These are phyloP conservation scores for Notocelia uddmanniana DNA, from an alignment of 2,888 invertebrate genomes.

Conservation along the genomic window DNA sequence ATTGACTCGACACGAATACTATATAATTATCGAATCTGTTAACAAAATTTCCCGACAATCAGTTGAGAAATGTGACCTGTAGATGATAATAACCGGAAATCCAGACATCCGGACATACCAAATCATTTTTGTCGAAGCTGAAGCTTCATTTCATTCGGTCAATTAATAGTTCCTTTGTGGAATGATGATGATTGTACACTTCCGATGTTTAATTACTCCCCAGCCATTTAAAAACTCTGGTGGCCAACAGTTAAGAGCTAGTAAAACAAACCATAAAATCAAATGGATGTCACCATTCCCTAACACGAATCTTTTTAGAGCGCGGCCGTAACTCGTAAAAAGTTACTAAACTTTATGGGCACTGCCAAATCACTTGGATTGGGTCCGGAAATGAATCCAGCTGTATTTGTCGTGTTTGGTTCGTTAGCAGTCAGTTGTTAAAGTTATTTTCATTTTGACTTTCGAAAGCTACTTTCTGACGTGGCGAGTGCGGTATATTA, in stretches of 20 bases:
- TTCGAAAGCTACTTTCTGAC: neutral
- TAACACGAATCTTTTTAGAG: constrained; percentile 17
- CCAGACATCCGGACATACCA: too few relatives aligned
- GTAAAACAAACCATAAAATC: constrained; percentile 23
- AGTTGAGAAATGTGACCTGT: too few relatives aligned
- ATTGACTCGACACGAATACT: too few relatives aligned
- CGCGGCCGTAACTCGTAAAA: constrained; percentile 28
- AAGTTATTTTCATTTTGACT: neutral
- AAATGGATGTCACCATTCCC: constrained; percentile 22
- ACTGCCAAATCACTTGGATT: constrained; percentile 26
- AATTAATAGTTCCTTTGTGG: neutral
- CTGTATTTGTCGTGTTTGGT: constrained; percentile 7
- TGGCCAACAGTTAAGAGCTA: constrained; percentile 6
- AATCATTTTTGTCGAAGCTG: too few relatives aligned
- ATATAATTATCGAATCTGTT: too few relatives aligned
- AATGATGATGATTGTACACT: neutral
- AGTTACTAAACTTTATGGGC: constrained; percentile 28
- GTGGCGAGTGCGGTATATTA: too few relatives aligned
- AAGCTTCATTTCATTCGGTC: too few relatives aligned
- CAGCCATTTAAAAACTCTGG: neutral
- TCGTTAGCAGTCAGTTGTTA: neutral
- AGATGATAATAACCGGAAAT: too few relatives aligned
- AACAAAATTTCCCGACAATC: too few relatives aligned
- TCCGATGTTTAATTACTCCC: neutral
- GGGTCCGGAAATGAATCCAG: constrained; percentile 39